phyloP scores from a whole-genome alignment of 2,888 invertebrate genomes.

The Hybos culiciformis region DNA sequence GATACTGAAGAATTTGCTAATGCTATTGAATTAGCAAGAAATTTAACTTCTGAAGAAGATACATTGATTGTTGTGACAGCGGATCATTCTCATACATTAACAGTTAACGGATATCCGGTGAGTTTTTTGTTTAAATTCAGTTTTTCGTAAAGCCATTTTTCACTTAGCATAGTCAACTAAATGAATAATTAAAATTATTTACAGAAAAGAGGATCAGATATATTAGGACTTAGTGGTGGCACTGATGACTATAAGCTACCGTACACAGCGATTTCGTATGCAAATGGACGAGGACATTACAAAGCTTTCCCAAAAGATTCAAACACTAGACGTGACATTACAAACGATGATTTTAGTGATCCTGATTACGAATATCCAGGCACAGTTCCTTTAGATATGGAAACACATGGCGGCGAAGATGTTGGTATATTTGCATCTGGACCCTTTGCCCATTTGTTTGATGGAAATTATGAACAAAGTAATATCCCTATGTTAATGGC shows the following conservation, averaged over 20 bases:
- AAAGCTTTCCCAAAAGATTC: not conserved
- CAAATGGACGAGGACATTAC: constrained; percentile 54
- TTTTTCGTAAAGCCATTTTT: not conserved
- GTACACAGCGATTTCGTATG: constrained; percentile 56
- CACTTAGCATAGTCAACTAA: constrained; percentile 10
- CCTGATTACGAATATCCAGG: constrained; percentile 40
- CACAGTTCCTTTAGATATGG: constrained; percentile 44
- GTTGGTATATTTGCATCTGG: constrained; percentile 62
- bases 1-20: constrained; percentile 65
- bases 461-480: constrained; percentile 62
- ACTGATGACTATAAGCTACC: constrained; percentile 46
- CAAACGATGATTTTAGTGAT: constrained; percentile 17
- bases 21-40: constrained; percentile 49
- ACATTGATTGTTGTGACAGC: constrained; percentile 69
- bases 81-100: constrained; percentile 68
- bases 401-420: constrained; percentile 66
- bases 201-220: constrained; percentile 40
- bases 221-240: constrained; percentile 35
- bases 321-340: constrained; percentile 17
- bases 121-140: not conserved
- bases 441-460: constrained; percentile 64
- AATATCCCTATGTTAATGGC: constrained; percentile 60
- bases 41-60: constrained; percentile 48
- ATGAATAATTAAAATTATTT: not conserved
- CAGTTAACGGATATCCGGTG: constrained; percentile 57